Conservation (phyloP, 2,797 vertebrate species). For the Danio tinwini region DNA sequence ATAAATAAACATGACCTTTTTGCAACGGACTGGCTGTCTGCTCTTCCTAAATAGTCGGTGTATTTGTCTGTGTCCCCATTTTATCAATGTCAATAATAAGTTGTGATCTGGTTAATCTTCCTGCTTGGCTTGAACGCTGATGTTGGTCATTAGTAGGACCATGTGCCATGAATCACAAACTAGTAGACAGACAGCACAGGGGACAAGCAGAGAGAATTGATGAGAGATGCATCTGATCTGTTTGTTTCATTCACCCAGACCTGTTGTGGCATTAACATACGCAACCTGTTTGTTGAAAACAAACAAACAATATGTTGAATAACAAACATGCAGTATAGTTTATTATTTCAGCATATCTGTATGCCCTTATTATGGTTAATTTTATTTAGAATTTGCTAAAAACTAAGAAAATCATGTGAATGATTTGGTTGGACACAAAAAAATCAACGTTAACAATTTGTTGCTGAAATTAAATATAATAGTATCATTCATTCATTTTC, state of each 20-base stretch:
- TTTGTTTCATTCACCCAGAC: conserved; percentile 29
- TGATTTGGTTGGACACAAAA: not conserved
- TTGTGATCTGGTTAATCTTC: conserved; percentile 49
- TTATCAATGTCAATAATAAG: conserved; percentile 56
- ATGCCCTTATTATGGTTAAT: conserved; percentile 15
- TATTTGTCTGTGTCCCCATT: conserved; percentile 52
- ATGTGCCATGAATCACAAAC: conserved; percentile 60
- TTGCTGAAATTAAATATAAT: too few relatives aligned
- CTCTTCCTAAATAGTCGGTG: conserved; percentile 34
- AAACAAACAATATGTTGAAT: conserved; percentile 48
- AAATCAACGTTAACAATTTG: not conserved
- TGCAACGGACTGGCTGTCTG: conserved; percentile 25
- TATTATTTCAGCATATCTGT: conserved; percentile 37
- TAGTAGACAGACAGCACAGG: conserved; percentile 46
- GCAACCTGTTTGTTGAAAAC: conserved; percentile 54
- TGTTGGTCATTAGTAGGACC: conserved; percentile 52
- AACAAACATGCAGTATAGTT: conserved; percentile 21
- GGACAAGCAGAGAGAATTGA: conserved; percentile 51
- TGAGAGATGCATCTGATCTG: conserved; percentile 40
- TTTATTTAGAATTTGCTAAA: conserved; percentile 1
- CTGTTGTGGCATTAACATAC: conserved; percentile 55
- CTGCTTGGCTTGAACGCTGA: conserved; percentile 48
- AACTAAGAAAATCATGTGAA: not conserved
- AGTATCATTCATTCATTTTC: too few relatives aligned
- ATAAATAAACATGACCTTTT: conserved; percentile 36